A percentile compares a stretch with the other conserved stretches of the same genome.
phyloP scores from a whole-genome alignment of 2,113 vertebrate genomes.

The Heteronetta atricapilla region DNA sequence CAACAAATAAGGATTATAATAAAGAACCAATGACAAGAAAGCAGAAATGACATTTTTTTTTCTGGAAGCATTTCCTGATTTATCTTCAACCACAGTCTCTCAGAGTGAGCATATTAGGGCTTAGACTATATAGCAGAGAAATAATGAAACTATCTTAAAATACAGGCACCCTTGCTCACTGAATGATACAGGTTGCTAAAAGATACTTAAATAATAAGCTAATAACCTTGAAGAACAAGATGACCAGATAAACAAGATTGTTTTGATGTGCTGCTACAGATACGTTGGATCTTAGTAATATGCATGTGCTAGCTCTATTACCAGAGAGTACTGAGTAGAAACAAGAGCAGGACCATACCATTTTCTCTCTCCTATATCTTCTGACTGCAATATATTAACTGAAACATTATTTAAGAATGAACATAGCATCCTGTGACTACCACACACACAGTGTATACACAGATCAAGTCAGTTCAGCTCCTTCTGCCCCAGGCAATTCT shows the following conservation, averaged over 20 bases:
- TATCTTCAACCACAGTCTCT: slow-evolving; percentile 8
- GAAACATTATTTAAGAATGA: not conserved
- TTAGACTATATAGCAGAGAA: not conserved
- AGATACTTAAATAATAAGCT: not conserved
- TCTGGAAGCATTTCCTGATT: slow-evolving; percentile 48
- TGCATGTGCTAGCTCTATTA: not conserved
- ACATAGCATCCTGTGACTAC: not conserved
- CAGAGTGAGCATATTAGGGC: not conserved
- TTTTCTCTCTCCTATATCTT: not conserved
- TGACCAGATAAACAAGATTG: not conserved
- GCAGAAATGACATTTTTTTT: slow-evolving; percentile 20
- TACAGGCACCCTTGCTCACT: not conserved
- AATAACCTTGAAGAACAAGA: not conserved
- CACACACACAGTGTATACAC: not conserved
- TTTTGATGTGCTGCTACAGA: not conserved
- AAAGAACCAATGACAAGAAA: slow-evolving; percentile 2
- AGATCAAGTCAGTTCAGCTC: not conserved
- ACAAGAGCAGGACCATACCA: not conserved
- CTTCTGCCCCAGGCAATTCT: not conserved
- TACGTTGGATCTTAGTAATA: not conserved
- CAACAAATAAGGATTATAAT: slow-evolving; percentile 31
- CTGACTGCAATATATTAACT: not conserved
- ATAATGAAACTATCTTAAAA: slow-evolving; percentile 21
- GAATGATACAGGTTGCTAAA: not conserved
- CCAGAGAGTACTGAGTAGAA: not conserved